These are phyloP conservation scores for Hippopotamus amphibius DNA, from an alignment of 2,113 vertebrate species.

Conservation along the genomic window DNA sequence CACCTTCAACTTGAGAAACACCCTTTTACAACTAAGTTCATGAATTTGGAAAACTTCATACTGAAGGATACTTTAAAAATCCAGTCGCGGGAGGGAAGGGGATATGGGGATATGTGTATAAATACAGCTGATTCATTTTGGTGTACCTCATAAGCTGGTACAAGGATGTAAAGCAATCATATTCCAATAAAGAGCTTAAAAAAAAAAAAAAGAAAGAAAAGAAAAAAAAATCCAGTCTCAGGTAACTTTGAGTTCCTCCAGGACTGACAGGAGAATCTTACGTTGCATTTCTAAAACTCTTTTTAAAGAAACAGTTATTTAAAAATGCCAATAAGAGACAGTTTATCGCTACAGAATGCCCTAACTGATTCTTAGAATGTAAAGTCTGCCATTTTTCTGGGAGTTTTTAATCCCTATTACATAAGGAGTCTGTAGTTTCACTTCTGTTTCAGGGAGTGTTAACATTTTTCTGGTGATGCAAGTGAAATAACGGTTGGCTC, in stretches of 20 bases:
- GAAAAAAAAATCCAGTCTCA: neutral
- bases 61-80: constrained; percentile 3
- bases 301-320: constrained; percentile 7
- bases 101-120: too few relatives aligned
- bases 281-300: neutral
- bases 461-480: neutral
- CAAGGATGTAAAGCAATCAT: too few relatives aligned
- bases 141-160: too few relatives aligned
- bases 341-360: neutral
- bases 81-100: neutral
- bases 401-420: neutral
- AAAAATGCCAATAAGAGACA: neutral
- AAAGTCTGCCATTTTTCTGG: neutral
- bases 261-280: neutral
- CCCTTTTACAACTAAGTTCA: neutral
- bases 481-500: neutral
- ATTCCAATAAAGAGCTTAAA: too few relatives aligned
- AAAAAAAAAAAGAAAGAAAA: too few relatives aligned
- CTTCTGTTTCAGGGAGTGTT: neutral
- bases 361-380: neutral
- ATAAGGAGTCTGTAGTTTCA: neutral
- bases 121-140: too few relatives aligned
- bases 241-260: neutral
- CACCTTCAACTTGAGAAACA: neutral
- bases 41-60: neutral